Evolutionary conservation across 2,888 invertebrate species (phyloP).

Genomic region (Leptopilina drosophilae): DNA sequence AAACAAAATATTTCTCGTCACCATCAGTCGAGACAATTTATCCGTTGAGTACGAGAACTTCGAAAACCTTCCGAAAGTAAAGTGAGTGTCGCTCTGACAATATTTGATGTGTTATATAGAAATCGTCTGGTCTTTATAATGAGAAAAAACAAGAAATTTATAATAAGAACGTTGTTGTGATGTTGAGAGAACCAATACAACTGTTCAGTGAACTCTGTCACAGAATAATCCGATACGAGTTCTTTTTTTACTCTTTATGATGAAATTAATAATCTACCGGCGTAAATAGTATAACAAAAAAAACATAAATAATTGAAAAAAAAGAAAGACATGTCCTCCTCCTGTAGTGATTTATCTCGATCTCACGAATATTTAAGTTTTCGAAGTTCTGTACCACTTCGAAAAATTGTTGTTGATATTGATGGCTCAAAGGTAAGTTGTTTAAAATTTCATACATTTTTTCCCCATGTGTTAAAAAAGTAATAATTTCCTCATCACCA

Average conservation of each 20-base stretch:
- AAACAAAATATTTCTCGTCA: not conserved
- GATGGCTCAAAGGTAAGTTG: constrained; percentile 85
- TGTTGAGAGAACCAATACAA: not conserved
- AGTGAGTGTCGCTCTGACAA: not conserved
- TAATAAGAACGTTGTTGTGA: constrained; percentile 8
- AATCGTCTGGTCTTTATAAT: not conserved
- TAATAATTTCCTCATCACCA: too few species aligned
- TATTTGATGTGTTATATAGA: not conserved
- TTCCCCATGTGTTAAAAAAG: not conserved
- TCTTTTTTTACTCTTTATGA: not conserved
- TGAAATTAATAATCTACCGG: constrained; percentile 23
- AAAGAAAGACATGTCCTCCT: constrained; percentile 80
- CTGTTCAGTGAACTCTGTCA: not conserved
- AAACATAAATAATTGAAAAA: not conserved
- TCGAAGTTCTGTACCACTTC: constrained; percentile 85
- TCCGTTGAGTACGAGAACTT: constrained; percentile 13
- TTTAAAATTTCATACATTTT: constrained; percentile 26
- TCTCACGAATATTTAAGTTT: constrained; percentile 89
- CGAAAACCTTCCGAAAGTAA: not conserved
- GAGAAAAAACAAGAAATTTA: constrained; percentile 31
- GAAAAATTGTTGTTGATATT: constrained; percentile 88
- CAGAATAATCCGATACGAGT: constrained; percentile 22
- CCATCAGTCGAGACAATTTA: not conserved
- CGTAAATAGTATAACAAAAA: not conserved
- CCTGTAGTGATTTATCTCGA: constrained; percentile 84